Evolutionary conservation across 2,888 invertebrate genomes (phyloP).

Genomic region (Meteorus colon): DNA sequence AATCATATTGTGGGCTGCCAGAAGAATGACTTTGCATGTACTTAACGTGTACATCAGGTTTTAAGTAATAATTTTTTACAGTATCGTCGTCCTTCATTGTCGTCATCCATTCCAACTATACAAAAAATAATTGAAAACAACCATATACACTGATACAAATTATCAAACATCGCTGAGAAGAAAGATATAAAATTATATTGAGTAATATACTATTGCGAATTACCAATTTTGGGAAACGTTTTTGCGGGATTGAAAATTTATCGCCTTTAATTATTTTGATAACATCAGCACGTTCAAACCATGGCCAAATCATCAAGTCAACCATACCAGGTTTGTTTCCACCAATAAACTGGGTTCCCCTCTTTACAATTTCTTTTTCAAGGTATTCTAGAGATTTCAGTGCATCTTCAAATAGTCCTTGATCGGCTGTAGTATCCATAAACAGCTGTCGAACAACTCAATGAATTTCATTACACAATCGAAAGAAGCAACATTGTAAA

Average conservation of each 20-base stretch:
- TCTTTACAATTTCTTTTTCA: constrained; percentile 78
- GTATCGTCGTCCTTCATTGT: constrained; percentile 82
- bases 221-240: constrained; percentile 78
- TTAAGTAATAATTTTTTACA: constrained; percentile 80
- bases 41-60: constrained; percentile 83
- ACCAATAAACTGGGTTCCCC: constrained; percentile 80
- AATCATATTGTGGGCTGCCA: constrained; percentile 83
- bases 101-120: constrained; percentile 80
- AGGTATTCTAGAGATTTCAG: constrained; percentile 78
- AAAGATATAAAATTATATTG: constrained; percentile 1
- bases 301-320: constrained; percentile 91
- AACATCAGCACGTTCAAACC: constrained; percentile 82
- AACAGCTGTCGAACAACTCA: constrained; percentile 75
- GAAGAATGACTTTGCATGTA: constrained; percentile 80
- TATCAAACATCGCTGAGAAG: no score
- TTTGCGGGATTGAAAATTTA: constrained; percentile 79
- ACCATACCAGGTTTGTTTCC: constrained; percentile 84
- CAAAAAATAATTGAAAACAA: neutral
- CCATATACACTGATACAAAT: neutral
- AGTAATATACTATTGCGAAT: constrained; percentile 73
- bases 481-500: constrained; percentile 4
- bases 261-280: constrained; percentile 78
- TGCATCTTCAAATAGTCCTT: constrained; percentile 74
- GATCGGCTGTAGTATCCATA: constrained; percentile 62
- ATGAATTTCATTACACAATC: neutral